These are phyloP conservation scores for Dolichomitus sp. DNA, from an alignment of 2,888 invertebrate species.

Conservation along the genomic window DNA sequence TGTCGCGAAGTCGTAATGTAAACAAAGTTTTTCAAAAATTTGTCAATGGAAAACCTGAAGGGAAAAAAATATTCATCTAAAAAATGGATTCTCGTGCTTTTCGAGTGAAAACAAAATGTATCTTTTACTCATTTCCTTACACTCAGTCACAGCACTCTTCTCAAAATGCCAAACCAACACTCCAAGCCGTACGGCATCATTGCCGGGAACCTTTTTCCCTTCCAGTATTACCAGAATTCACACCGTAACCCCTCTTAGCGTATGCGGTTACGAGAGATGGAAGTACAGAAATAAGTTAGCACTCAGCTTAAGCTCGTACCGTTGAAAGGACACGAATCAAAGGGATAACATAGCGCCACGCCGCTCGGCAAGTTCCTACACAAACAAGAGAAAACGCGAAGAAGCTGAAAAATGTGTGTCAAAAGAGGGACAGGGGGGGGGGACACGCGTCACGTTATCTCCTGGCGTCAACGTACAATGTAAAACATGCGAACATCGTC, in stretches of 20 bases:
- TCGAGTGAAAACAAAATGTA: conserved; percentile 17
- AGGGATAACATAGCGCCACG: background rate
- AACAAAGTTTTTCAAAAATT: background rate
- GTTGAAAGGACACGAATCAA: conserved; percentile 47
- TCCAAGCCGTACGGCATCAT: background rate
- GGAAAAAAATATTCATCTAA: background rate
- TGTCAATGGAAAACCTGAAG: background rate
- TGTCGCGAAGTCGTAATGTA: background rate
- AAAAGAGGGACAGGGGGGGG: conserved; percentile 1
- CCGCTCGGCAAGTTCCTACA: background rate
- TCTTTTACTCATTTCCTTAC: background rate
- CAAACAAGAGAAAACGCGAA: conserved; percentile 24
- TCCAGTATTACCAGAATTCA: conserved; percentile 11
- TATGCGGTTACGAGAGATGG: conserved; percentile 1
- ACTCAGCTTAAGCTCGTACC: conserved; percentile 34
- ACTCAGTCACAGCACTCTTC: conserved; percentile 1
- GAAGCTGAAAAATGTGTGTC: conserved; percentile 25
- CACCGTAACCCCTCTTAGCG: background rate
- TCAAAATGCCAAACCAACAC: conserved; percentile 17
- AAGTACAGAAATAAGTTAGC: conserved; percentile 58
- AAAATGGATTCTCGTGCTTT: conserved; percentile 10
- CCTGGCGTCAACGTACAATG: conserved; percentile 28
- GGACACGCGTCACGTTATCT: conserved; percentile 36
- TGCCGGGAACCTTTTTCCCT: conserved; percentile 3
- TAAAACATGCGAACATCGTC: conserved; percentile 32